phyloP scores from a whole-genome alignment of 1,140 invertebrate species.

The Heliothis subflexa region DNA sequence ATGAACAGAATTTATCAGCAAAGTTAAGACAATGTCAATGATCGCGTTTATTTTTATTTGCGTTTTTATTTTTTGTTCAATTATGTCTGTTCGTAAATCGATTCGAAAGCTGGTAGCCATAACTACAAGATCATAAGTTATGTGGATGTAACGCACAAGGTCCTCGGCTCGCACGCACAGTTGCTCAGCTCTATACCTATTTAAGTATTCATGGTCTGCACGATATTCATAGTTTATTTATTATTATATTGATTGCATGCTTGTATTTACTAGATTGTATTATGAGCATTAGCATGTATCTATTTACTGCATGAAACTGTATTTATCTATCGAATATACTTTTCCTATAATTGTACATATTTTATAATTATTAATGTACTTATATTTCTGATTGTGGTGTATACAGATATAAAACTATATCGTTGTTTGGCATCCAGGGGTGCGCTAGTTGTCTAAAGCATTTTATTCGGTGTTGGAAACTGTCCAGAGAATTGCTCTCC shows the following conservation, averaged over 20 bases:
- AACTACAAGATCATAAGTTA: conserved; percentile 61
- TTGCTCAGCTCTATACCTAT: conserved; percentile 37
- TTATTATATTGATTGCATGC: conserved; percentile 49
- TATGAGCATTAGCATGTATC: conserved; percentile 44
- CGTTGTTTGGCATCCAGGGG: conserved; percentile 51
- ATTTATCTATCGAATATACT: conserved; percentile 24
- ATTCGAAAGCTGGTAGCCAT: conserved; percentile 58
- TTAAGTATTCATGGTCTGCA: conserved; percentile 37
- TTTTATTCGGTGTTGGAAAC: conserved; percentile 50
- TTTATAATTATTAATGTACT: background rate
- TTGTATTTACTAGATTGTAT: conserved; percentile 39
- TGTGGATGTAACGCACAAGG: conserved; percentile 68
- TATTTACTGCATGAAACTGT: conserved; percentile 41
- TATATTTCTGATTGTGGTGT: conserved; percentile 14
- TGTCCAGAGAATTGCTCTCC: conserved; percentile 48
- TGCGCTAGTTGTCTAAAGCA: conserved; percentile 25
- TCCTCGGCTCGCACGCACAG: conserved; percentile 70
- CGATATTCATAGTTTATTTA: conserved; percentile 33
- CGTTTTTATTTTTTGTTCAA: conserved; percentile 45
- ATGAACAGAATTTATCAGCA: conserved; percentile 46
- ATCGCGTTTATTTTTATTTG: conserved; percentile 48
- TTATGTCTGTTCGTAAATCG: conserved; percentile 57
- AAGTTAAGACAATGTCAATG: conserved; percentile 4
- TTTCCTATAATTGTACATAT: conserved; percentile 6
- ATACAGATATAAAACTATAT: conserved; percentile 11